Conservation (phyloP, 2,113 vertebrate genomes). For the Osmerus eperlanus region DNA sequence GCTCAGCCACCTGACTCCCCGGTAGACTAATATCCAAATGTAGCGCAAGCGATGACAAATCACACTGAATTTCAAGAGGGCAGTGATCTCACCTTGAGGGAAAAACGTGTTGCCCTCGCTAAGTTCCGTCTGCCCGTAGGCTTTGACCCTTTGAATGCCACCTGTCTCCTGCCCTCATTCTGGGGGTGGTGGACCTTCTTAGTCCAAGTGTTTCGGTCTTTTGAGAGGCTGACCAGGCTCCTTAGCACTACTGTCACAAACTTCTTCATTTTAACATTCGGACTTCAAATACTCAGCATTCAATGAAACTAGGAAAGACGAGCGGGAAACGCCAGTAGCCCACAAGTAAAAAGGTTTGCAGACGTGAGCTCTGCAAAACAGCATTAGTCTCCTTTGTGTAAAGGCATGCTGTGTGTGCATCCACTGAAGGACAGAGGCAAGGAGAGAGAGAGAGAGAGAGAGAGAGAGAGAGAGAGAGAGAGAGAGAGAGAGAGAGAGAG, state of each 20-base stretch:
- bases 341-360: background rate
- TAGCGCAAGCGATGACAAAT: background rate
- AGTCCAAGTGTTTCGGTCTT: slow-evolving; percentile 71
- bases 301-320: no score
- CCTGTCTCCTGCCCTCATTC: slow-evolving; percentile 65
- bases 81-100: slow-evolving; percentile 30
- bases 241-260: slow-evolving; percentile 79
- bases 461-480: slow-evolving; percentile 16
- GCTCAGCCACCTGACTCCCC: no score
- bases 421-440: slow-evolving; percentile 42
- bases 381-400: slow-evolving; percentile 66
- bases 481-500: slow-evolving; percentile 18
- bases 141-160: slow-evolving; percentile 56
- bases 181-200: slow-evolving; percentile 61
- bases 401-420: slow-evolving; percentile 58
- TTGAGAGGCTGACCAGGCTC: slow-evolving; percentile 77
- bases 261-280: slow-evolving; percentile 72
- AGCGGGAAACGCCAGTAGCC: no score
- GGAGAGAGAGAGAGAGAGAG: slow-evolving; percentile 17
- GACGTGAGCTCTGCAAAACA: slow-evolving; percentile 18
- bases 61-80: slow-evolving; percentile 17
- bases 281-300: no score
- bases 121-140: slow-evolving; percentile 63
- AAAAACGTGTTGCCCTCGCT: slow-evolving; percentile 58
- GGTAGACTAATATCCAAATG: background rate